Evolutionary conservation across 2,113 vertebrate genomes (phyloP), one percentile per base, ranked within the genome.

Genomic region (Xiphorhynchus elegans): DNA sequence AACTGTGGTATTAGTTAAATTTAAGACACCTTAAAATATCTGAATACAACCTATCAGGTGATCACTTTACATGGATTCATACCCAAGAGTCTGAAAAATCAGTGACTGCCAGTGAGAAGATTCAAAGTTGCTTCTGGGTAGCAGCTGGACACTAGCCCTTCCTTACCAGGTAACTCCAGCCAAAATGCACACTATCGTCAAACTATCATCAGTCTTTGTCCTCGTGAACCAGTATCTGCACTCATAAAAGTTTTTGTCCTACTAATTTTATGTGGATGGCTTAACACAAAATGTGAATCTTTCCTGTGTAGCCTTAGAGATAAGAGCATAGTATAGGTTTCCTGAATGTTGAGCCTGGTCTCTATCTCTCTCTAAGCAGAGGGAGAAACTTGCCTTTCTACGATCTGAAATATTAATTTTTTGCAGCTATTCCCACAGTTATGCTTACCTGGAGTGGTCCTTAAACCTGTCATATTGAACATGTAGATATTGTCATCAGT

Each of bases 401-500:
- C 1, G 0, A 14, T 42, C 39, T 56, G 7, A 26, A 79, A 66
- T 16, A 53, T 13, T n/a, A 42, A 3, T 10, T 44, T 96, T 56
- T 37, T 21, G 9, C 44, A 74, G 44, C 29, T 77, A 7, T 47
- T 95, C 56, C 24, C 47, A 82, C 13, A 56, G 40, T 8, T 50
- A 35, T 42, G 26, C 95, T 98, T 97, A 99, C 99, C 98, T 97
- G 99, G 99, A 89, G 97, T 79, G 2, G 98, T 98, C 95, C 98
- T 99, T 74, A 98, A 94, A 66, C 99, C 98, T 19, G 98, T 98
- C 96, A 99, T 97, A 70, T 98, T 98, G 95, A 99, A 99, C 99
- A 99, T 99, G 96, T 99, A 99, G 96, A 99, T 98, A 69, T 82
- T 99, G 89, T 99, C 99, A 94, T 99, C 99, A 13, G 99, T 99